These are phyloP conservation scores for Battus philenor DNA, from an alignment of 1,140 invertebrate species.

Conservation along the genomic window DNA sequence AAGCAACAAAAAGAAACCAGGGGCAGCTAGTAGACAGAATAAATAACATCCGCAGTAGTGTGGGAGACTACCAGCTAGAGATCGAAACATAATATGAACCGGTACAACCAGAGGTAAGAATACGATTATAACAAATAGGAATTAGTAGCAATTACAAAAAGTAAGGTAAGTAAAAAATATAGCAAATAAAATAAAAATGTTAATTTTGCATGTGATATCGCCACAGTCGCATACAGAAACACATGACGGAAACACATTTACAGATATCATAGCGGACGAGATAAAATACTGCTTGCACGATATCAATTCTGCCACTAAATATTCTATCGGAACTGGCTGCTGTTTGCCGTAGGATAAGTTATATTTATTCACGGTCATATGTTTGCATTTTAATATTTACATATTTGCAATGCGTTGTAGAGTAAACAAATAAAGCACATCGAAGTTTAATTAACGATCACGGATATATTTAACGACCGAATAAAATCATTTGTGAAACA, in stretches of 20 bases:
- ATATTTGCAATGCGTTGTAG: not conserved
- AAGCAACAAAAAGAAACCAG: too few species aligned
- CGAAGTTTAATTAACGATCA: not conserved
- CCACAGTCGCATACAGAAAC: not conserved
- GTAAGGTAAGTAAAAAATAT: too few species aligned
- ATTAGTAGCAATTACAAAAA: too few species aligned
- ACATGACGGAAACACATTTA: slow-evolving; percentile 12
- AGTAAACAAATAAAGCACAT: not conserved
- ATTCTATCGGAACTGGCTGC: slow-evolving; percentile 10
- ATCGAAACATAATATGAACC: too few species aligned
- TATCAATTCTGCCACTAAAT: slow-evolving; percentile 7
- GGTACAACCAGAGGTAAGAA: too few species aligned
- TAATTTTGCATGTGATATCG: not conserved
- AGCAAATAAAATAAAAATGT: slow-evolving; percentile 3
- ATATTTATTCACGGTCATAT: slow-evolving; percentile 1
- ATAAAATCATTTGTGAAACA: not conserved
- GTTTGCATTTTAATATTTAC: not conserved
- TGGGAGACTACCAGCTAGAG: too few species aligned
- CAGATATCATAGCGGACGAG: slow-evolving; percentile 14
- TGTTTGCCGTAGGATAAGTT: slow-evolving; percentile 5
- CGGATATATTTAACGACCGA: not conserved
- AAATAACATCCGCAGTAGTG: too few species aligned
- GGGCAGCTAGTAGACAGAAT: too few species aligned
- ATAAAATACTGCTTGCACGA: slow-evolving; percentile 1
- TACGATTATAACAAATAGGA: too few species aligned